Conservation (phyloP, 2,113 vertebrate genomes). For the Vidua chalybeata region DNA sequence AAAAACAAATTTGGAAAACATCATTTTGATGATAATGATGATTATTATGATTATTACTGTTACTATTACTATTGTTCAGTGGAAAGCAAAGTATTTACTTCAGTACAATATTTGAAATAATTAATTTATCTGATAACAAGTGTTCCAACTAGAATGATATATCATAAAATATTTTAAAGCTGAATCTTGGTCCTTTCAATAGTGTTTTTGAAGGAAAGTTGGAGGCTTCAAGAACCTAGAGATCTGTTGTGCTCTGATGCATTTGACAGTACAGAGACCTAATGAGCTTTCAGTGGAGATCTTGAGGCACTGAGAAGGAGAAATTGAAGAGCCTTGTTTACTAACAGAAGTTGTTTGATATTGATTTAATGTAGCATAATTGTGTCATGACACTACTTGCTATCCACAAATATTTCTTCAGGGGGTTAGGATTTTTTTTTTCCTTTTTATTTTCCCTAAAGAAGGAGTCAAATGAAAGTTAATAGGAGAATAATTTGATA, state of each 20-base stretch:
- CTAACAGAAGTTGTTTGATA: not conserved
- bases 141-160: not conserved
- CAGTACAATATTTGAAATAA: not conserved
- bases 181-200: not conserved
- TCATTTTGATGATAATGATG: not conserved
- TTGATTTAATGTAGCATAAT: slow-evolving; percentile 10
- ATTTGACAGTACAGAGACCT: not conserved
- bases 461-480: slow-evolving; percentile 4
- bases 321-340: not conserved
- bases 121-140: not conserved
- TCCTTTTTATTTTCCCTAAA: not conserved
- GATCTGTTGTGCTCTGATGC: not conserved
- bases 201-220: not conserved
- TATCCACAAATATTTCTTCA: not conserved
- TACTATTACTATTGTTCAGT: not conserved
- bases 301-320: not conserved
- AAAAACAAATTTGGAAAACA: not conserved
- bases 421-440: not conserved
- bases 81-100: not conserved
- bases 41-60: not conserved
- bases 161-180: not conserved
- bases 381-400: slow-evolving; percentile 8
- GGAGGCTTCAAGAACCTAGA: not conserved
- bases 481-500: not conserved
- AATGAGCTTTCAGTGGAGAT: not conserved